These are phyloP conservation scores for Cantharis lateralis DNA, from an alignment of 2,888 invertebrate genomes.

Conservation along the genomic window DNA sequence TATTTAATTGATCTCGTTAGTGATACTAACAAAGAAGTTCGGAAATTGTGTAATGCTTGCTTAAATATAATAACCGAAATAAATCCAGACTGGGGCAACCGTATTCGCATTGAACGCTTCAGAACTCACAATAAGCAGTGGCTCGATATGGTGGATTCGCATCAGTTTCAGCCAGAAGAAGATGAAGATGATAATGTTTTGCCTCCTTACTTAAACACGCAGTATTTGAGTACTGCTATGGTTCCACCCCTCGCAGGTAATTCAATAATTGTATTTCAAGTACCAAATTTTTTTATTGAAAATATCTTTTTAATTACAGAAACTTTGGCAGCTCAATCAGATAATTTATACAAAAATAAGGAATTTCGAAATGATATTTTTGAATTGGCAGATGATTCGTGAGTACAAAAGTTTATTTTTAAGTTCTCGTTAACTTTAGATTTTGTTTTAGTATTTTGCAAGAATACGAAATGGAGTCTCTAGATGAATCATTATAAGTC, in stretches of 20 bases:
- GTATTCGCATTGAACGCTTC: slow-evolving; percentile 93
- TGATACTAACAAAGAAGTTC: slow-evolving; percentile 92
- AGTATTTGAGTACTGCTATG: slow-evolving; percentile 58
- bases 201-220: slow-evolving; percentile 76
- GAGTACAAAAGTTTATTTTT: slow-evolving; percentile 5
- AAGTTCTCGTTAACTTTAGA: neutral
- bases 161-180: slow-evolving; percentile 56
- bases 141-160: slow-evolving; percentile 92
- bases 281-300: neutral
- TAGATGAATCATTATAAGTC: slow-evolving; percentile 30
- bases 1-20: slow-evolving; percentile 97
- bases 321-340: slow-evolving; percentile 42
- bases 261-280: neutral
- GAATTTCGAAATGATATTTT: slow-evolving; percentile 50
- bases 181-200: slow-evolving; percentile 67
- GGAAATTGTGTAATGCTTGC: slow-evolving; percentile 93
- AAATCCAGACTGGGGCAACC: slow-evolving; percentile 89
- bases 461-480: slow-evolving; percentile 51
- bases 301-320: slow-evolving; percentile 37
- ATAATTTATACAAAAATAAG: slow-evolving; percentile 47
- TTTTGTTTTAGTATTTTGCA: slow-evolving; percentile 44
- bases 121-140: slow-evolving; percentile 98
- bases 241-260: slow-evolving; percentile 51
- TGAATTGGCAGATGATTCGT: slow-evolving; percentile 44
- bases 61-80: slow-evolving; percentile 93